Base-by-base conservation (phyloP, 2,888 invertebrate species). In the Polyommatus icarus region DNA sequence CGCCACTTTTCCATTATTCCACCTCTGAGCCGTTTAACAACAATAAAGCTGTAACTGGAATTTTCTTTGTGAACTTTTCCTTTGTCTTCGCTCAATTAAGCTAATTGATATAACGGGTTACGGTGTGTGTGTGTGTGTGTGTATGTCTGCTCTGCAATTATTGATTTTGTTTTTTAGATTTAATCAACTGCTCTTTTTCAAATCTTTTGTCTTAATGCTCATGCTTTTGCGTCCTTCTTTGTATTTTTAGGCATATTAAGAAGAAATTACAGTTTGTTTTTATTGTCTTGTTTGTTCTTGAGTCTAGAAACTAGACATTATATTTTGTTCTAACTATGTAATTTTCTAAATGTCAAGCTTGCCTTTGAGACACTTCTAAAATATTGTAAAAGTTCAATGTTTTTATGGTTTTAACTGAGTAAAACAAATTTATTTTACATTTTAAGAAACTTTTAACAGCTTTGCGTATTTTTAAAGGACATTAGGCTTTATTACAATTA, bases 81-180 rank as follows among this genome's bases (percentile, higher is more conserved):
- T 59, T 59, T 20, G 59, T 24, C 61, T 67, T 32, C 15, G 67
- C 29, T 67, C 29, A 29, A 32, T 67, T 67, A 67, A 29, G 67
- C 29, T 29, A 32, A 67, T 67, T 29, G 4, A 67, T 61, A 29
- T 12, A 67, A 67, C 29, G 15, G 67, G 24, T 24, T 24, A 24
- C 24, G 24, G 24, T 24, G 24, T 24, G 24, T 24, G 24, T 24
- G 24, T 24, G 24, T 24, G 67, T 32, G 67, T 29, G 24, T 24
- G 67, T 32, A 32, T 29, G 67, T 67, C 67, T 15, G 67, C 67
- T 67, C 67, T 67, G 67, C 67, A 32, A 67, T 5, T 29, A 67
- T 67, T 67, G 67, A 67, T 67, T 67, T 67, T 67, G 29, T 67
- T 3, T 61, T 24, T 67, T 12, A 15, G 0, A 67, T 67, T 67